Evolutionary conservation across 2,797 vertebrate genomes (phyloP), one percentile per base, ranked within the genome.

Genomic region (Hippoglossus hippoglossus): DNA sequence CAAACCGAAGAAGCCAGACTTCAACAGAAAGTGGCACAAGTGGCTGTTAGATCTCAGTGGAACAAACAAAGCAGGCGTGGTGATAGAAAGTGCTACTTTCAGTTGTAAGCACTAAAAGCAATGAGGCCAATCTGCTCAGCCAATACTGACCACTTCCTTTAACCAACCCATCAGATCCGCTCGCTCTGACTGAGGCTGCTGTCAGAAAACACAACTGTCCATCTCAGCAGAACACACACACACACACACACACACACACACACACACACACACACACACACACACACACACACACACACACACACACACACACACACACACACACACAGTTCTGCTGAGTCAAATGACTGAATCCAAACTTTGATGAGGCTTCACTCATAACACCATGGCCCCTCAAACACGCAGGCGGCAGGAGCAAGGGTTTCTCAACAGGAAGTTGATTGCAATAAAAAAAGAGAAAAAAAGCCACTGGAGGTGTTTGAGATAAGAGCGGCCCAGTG

Each of bases 111-210:
- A 47, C 63, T 67, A 61, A 28, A 75, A 55, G 36, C 66, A 93
- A 88, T 6, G 70, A 90, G 85, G 91, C 87, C 86, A 90, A 88
- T 88, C 85, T 71, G 85, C 87, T 85, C 83, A 78, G 74, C 60
- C 85, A 87, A 83, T 47, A 80, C 86, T 94, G 94, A 93, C 94
- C 94, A 94, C 95, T 95, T 95, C 94, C 94, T 94, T 87, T 81
- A 78, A 80, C 58, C 68, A 31, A 80, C 75, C 75, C 54, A 22
- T 75, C 72, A 83, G 81, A 84, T 70, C 77, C 3, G 68, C 61
- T 64, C 9, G 21, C 74, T 71, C 34, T 44, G 26, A 7, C 24
- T 51, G 70, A 60, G 58, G 58, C 75, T 8, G 69, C 52, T 12
- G 73, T 56, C 24, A 36, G 8, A 58, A 26, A 24, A 25, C 46